Evolutionary conservation across 2,113 vertebrate genomes (phyloP).

Genomic region (Hydrolagus affinis): DNA sequence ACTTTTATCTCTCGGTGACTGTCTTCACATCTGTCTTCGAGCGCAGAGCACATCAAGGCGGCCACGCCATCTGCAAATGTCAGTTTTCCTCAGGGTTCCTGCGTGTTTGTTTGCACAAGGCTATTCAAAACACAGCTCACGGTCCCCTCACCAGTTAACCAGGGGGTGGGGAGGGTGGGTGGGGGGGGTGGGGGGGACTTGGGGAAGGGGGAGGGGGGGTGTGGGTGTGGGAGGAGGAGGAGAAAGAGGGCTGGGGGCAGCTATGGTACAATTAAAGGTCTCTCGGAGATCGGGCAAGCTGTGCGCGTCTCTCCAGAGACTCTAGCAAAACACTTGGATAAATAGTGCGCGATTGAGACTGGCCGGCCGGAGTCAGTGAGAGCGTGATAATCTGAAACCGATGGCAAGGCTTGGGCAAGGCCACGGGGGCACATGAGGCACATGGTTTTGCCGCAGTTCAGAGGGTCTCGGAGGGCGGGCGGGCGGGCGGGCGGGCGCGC

Average conservation of each 20-base stretch:
- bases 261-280: neutral
- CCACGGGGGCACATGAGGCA: neutral
- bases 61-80: neutral
- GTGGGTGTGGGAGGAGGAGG: too few relatives aligned
- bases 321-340: neutral
- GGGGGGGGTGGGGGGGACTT: too few relatives aligned
- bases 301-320: neutral
- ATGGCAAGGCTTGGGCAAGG: neutral
- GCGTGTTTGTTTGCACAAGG: slow-evolving; percentile 27
- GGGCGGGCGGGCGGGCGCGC: neutral
- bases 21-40: neutral
- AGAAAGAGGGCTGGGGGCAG: too few relatives aligned
- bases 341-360: neutral
- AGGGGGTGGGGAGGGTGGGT: neutral
- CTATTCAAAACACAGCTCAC: slow-evolving; percentile 24
- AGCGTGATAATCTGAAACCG: slow-evolving; percentile 14
- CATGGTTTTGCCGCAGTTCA: neutral
- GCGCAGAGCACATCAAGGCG: neutral
- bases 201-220: too few relatives aligned
- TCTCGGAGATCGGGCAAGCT: neutral
- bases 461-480: neutral
- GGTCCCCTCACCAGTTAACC: slow-evolving; percentile 9
- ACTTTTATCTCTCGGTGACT: slow-evolving; percentile 16
- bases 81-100: neutral
- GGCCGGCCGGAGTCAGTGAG: slow-evolving; percentile 1